Base-by-base conservation (phyloP, 2,113 vertebrate genomes). In the Amia ocellicauda region DNA sequence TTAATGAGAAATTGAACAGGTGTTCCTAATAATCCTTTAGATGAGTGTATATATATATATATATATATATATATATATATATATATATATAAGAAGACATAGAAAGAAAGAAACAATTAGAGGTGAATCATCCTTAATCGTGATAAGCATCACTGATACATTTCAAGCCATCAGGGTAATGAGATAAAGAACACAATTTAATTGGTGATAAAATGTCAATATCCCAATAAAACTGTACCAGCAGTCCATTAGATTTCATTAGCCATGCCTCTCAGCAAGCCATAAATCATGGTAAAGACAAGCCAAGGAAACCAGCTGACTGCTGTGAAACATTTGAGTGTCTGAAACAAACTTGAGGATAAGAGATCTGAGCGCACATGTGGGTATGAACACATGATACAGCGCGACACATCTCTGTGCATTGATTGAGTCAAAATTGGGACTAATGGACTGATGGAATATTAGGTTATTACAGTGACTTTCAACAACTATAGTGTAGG, bases 181-280 rank as follows among this genome's bases (percentile, higher is more conserved):
- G 59, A 63, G 54, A 77, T 78, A 72, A 83, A 47, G 47, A 68
- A 68, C 60, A 20, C 43, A 66, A 60, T 63, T 52, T 80, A 83
- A 78, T 71, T 74, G 60, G 63, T 78, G 65, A 74, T 80, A 72
- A 83, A 80, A 79, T 76, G 51, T 81, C 82, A 80, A 74, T 85
- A 83, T 75, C 69, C 62, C 69, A 70, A 73, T 79, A 81, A 72
- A 66, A 27, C 7, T 62, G 77, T 26, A 58, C 70, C 61, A 67
- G 51, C 29, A 78, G 68, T 69, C 69, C 69, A 77, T 78, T 76
- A 71, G 61, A 78, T 62, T 77, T 86, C 76, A 85, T 83, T 81
- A 78, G 62, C 22, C 55, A 31, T 65, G 64, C 69, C 72, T 70
- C 72, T 77, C 68, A 78, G 62, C 50, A 73, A 68, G 74, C 60